Conservation (phyloP, 2,797 vertebrate genomes). For the Periparus ater region DNA sequence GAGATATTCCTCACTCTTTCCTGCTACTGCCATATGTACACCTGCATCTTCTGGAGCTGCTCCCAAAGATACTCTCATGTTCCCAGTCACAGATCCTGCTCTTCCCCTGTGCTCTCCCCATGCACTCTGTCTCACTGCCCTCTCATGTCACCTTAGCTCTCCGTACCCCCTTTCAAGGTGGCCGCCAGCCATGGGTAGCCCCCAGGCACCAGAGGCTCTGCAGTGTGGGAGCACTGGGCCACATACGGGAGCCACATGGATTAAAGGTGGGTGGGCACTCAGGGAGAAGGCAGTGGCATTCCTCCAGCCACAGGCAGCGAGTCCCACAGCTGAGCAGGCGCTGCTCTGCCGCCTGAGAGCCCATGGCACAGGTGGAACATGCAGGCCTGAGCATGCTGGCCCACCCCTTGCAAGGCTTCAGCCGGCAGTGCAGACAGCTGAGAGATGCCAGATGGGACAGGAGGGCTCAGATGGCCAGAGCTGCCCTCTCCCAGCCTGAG, state of each 20-base stretch:
- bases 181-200: neutral
- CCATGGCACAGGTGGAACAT: neutral
- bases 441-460: neutral
- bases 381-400: neutral
- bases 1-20: neutral
- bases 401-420: neutral
- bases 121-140: fast-evolving
- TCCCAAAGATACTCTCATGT: fast-evolving
- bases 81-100: neutral
- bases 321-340: neutral
- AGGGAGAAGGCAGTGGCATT: neutral
- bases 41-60: neutral
- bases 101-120: neutral
- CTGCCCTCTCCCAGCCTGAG: neutral
- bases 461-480: neutral
- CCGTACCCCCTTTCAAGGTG: neutral
- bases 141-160: neutral
- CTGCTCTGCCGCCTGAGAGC: neutral
- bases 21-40: neutral
- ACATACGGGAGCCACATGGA: neutral
- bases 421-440: fast-evolving
- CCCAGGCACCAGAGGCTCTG: fast-evolving
- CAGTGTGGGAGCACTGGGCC: neutral
- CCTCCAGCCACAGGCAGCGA: neutral
- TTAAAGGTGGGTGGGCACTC: neutral